Evolutionary conservation across 2,888 invertebrate species (phyloP).

Genomic region (Stictocephala bisonia): DNA sequence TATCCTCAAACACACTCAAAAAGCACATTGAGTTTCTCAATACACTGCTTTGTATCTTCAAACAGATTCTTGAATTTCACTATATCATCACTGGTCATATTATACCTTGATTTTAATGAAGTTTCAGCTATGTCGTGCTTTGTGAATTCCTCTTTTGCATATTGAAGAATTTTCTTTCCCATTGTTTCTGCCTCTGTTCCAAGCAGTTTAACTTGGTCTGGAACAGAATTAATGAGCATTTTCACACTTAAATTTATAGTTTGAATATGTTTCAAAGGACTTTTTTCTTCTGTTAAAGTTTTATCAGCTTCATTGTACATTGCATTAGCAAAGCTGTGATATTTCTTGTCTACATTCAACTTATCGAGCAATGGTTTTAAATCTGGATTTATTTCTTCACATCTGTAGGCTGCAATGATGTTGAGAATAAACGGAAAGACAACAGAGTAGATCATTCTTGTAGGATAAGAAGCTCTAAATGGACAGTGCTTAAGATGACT

Average conservation of each 20-base stretch:
- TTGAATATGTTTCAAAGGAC: conserved; percentile 16
- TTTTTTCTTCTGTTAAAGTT: neutral
- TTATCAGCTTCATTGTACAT: conserved; percentile 23
- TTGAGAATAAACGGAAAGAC: too few species aligned
- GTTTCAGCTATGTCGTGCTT: conserved; percentile 11
- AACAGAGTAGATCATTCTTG: too few species aligned
- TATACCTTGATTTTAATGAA: neutral
- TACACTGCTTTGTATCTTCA: conserved; percentile 15
- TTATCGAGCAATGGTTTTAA: conserved; percentile 16
- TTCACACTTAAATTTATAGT: conserved; percentile 1
- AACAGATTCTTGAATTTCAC: neutral
- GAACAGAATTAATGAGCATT: neutral
- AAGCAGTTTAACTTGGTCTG: neutral
- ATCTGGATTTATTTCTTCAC: conserved; percentile 5
- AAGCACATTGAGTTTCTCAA: conserved; percentile 18
- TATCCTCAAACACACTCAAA: conserved; percentile 21
- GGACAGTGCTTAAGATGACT: too few species aligned
- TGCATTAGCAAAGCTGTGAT: conserved; percentile 11
- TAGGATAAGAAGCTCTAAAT: too few species aligned
- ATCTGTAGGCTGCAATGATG: too few species aligned
- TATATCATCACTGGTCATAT: conserved; percentile 10
- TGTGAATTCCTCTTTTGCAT: conserved; percentile 15
- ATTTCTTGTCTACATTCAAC: conserved; percentile 18
- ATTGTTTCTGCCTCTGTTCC: neutral
- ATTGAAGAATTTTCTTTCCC: conserved; percentile 15